These are phyloP conservation scores for Sycophila sp. DNA, from an alignment of 1,140 invertebrate genomes.

Conservation along the genomic window DNA sequence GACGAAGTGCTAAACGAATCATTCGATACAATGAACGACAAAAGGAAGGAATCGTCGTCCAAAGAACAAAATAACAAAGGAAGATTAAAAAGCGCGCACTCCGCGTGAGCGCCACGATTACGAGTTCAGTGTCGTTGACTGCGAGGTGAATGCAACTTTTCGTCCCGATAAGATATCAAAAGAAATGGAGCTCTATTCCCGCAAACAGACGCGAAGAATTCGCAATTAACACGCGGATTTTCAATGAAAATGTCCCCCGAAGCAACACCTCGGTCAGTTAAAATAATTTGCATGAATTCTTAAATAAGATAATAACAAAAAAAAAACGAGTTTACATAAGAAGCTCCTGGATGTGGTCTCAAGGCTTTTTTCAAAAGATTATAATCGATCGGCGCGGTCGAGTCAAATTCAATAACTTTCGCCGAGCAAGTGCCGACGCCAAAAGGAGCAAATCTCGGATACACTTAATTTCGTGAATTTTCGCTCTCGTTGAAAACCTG, in stretches of 20 bases:
- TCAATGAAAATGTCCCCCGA: too few relatives aligned
- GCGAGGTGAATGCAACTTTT: conserved; percentile 2
- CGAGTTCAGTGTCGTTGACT: not conserved
- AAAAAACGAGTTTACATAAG: too few relatives aligned
- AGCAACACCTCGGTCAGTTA: too few relatives aligned
- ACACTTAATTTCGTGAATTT: conserved; percentile 32
- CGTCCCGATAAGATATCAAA: conserved; percentile 24
- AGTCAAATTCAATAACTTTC: conserved; percentile 7
- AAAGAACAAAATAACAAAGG: not conserved
- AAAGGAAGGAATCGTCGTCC: not conserved
- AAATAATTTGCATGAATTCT: too few relatives aligned
- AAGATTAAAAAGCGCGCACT: not conserved
- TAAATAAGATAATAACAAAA: too few relatives aligned
- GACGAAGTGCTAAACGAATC: not conserved
- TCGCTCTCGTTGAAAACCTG: conserved; percentile 35
- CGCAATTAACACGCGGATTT: too few relatives aligned
- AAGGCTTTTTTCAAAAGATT: too few relatives aligned
- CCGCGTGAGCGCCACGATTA: not conserved
- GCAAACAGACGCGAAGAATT: too few relatives aligned
- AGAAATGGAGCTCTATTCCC: too few relatives aligned
- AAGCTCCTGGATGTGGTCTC: too few relatives aligned
- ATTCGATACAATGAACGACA: not conserved
- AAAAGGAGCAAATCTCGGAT: not conserved
- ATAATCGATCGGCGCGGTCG: too few relatives aligned
- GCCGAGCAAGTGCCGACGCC: not conserved